A percentile compares a stretch with the other conserved stretches of the same genome.
These are phyloP conservation scores for Nothobranchius furzeri DNA, from an alignment of 2,113 vertebrate species.

Conservation along the genomic window DNA sequence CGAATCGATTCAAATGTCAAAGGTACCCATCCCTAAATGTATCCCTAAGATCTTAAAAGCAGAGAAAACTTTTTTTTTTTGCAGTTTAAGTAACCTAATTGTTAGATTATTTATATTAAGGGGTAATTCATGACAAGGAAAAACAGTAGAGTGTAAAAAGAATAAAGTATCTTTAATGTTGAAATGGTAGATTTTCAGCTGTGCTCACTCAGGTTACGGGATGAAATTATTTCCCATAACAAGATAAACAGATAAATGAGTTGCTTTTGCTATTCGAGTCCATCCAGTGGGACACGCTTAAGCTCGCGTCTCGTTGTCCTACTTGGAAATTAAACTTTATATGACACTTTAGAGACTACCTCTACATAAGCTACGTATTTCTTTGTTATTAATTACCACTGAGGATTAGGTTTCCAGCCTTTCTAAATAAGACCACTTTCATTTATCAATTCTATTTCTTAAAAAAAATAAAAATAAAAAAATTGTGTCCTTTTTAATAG, in stretches of 20 bases:
- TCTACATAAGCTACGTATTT: conserved; percentile 42
- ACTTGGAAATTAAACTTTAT: conserved; percentile 69
- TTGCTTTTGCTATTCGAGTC: conserved; percentile 44
- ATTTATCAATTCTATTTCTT: conserved; percentile 57
- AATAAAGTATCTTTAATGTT: conserved; percentile 18
- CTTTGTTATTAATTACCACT: conserved; percentile 73
- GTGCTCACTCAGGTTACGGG: conserved; percentile 23
- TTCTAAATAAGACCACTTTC: conserved; percentile 58
- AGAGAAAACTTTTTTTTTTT: conserved; percentile 11
- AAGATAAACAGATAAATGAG: conserved; percentile 58
- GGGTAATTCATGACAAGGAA: conserved; percentile 26
- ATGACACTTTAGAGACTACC: conserved; percentile 66
- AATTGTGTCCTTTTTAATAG: neutral
- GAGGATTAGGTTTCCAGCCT: conserved; percentile 54
- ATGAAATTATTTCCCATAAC: conserved; percentile 58
- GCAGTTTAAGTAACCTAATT: conserved; percentile 29
- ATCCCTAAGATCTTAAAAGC: conserved; percentile 34
- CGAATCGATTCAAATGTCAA: no score
- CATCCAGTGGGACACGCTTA: conserved; percentile 48
- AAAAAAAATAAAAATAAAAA: no score
- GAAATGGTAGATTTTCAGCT: conserved; percentile 16
- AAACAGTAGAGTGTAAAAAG: conserved; percentile 13
- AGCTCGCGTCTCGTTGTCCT: conserved; percentile 69
- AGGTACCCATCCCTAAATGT: neutral
- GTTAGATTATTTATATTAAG: conserved; percentile 25